Evolutionary conservation across 2,113 vertebrate species (phyloP), one percentile per base, ranked within the genome.

Genomic region (Mus spicilegus): DNA sequence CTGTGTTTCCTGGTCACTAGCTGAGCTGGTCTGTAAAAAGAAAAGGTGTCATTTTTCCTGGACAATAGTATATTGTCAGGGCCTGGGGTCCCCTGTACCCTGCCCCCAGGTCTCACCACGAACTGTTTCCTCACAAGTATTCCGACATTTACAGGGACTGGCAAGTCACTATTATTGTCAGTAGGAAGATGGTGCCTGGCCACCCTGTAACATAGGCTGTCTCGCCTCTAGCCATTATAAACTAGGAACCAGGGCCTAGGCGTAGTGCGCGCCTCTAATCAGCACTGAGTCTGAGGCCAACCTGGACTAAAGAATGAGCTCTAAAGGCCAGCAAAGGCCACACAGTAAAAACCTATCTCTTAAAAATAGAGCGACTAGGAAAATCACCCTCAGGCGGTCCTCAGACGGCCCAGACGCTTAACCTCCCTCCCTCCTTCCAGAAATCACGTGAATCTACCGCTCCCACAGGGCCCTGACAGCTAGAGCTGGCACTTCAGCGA

Each of bases 1-100:
- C 19, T 98, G 97, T 39, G 98, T 73, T 81, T 99, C 99, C 8
- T 99, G 97, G 75, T 99, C 99, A 39, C 98, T 96, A 90, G 99
- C 91, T n/a, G 99, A 99, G 97, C 98, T 98, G 12, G 98, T 98
- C 99, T 99, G 98, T 46, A 96, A 97, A 96, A 58, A 98, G 7
- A 85, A 73, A 89, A 65, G 28, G 89, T 67, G 58, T 2, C 0
- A 2, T 8, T 70, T 46, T 65, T 56, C 19, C 20, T 69, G 49
- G 3, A 63, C 39, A 54, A 11, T 49, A n/a, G 93, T 0, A 0
- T 14, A 0, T 5, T 26, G 8, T 0, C 3, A 4, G 42, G 69
- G 26, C 14, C 42, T 0, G 5, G 39, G 56, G 10, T 63, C 58
- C 7, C 61, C 30, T 7, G 19, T 2, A 7, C n/a, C 54, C 91